A percentile compares a stretch with the other conserved stretches of the same genome.
Evolutionary conservation across 2,113 vertebrate species (phyloP).

Genomic region (Mirza zaza): DNA sequence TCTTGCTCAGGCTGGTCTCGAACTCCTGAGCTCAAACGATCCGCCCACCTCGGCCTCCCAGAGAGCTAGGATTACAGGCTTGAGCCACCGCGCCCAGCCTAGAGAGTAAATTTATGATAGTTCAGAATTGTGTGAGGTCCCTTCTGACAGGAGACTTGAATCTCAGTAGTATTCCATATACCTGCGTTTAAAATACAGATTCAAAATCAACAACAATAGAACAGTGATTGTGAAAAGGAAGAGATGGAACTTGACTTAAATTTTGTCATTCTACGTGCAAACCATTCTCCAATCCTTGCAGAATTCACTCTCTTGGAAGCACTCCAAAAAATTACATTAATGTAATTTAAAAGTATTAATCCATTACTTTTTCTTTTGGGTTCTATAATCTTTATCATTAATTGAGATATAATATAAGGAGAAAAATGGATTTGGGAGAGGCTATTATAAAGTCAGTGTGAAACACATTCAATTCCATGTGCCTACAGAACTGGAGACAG

Average conservation of each 20-base stretch:
- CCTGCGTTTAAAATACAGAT: not conserved
- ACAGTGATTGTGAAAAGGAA: not conserved
- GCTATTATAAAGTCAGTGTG: not conserved
- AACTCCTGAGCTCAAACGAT: too few species aligned
- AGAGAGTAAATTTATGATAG: not conserved
- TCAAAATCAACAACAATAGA: not conserved
- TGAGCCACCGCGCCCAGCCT: too few species aligned
- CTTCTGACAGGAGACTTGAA: not conserved
- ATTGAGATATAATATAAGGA: not conserved
- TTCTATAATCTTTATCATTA: not conserved
- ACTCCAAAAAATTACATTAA: slow-evolving; percentile 10
- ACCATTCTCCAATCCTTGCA: not conserved
- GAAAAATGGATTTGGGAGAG: not conserved
- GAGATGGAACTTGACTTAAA: not conserved
- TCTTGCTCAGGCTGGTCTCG: too few species aligned
- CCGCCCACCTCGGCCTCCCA: too few species aligned
- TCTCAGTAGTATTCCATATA: not conserved
- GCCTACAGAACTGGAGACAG: not conserved
- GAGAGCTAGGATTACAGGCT: too few species aligned
- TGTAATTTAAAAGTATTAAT: not conserved
- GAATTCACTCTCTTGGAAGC: not conserved
- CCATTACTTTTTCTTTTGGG: not conserved
- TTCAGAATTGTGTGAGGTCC: not conserved
- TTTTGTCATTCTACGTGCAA: not conserved
- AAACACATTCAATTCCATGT: not conserved